phyloP scores from a whole-genome alignment of 2,888 invertebrate species.

The Pyrrhosoma nymphula region DNA sequence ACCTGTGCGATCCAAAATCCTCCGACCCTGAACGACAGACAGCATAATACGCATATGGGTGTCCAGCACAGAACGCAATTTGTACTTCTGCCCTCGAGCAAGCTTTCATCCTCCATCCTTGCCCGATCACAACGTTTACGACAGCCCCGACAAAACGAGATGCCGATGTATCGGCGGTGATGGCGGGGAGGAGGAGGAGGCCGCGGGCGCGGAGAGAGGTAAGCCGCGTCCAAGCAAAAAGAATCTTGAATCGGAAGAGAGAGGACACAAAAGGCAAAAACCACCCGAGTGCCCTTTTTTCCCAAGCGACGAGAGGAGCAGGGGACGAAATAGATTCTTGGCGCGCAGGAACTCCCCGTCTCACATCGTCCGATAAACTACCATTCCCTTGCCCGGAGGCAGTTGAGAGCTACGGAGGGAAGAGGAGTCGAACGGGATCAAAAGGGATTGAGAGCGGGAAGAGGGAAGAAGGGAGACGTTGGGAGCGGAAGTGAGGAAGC shows the following conservation, averaged over 20 bases:
- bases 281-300: background rate
- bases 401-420: background rate
- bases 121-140: background rate
- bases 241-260: background rate
- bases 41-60: background rate
- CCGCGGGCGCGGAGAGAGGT: background rate
- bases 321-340: conserved; percentile 24
- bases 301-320: background rate
- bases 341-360: background rate
- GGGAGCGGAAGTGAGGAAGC: background rate
- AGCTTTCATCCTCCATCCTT: background rate
- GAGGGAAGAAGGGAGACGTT: background rate
- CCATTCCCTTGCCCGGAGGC: background rate
- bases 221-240: background rate
- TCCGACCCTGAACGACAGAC: background rate
- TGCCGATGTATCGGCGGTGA: background rate
- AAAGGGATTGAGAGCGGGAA: background rate
- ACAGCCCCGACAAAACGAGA: background rate
- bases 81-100: background rate
- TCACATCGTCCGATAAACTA: conserved; percentile 12
- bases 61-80: background rate
- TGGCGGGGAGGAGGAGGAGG: background rate
- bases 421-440: conserved; percentile 14
- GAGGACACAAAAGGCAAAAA: conserved; percentile 1
- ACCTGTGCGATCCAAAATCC: background rate